Percentiles rank a stretch among this genome's conserved stretches.
Conservation (phyloP, 2,888 invertebrate species). For the Cerceris rybyensis region DNA sequence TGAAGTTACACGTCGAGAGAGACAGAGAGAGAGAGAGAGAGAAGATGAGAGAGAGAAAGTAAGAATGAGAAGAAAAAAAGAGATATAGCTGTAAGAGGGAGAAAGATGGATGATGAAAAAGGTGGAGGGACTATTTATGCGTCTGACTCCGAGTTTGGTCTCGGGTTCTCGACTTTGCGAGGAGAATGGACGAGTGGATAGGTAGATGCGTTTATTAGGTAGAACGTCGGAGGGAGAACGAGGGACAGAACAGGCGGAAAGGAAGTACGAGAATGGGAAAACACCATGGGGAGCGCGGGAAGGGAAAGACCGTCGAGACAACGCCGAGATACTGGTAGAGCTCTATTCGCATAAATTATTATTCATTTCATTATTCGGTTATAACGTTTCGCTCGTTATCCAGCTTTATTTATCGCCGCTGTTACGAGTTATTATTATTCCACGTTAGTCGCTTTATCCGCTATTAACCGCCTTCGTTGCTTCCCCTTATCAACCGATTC, state of each 20-base stretch:
- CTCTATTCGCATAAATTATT: constrained; percentile 27
- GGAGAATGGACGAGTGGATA: constrained; percentile 46
- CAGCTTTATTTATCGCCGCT: constrained; percentile 13
- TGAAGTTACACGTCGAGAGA: constrained; percentile 61
- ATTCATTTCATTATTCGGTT: constrained; percentile 18
- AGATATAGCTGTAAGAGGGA: too few species aligned
- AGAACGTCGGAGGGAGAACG: constrained; percentile 16
- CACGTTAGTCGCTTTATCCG: neutral
- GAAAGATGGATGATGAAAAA: constrained; percentile 12
- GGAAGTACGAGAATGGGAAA: neutral
- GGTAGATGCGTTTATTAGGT: constrained; percentile 63
- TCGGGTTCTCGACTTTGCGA: constrained; percentile 53
- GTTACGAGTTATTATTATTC: neutral
- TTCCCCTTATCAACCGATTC: neutral
- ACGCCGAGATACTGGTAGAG: neutral
- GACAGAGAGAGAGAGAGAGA: constrained; percentile 17
- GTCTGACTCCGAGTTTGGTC: constrained; percentile 61
- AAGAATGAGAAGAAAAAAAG: constrained; percentile 1
- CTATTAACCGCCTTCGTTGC: neutral
- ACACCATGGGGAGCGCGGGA: neutral
- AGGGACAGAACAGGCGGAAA: neutral
- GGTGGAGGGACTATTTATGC: constrained; percentile 62
- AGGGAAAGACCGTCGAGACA: constrained; percentile 9
- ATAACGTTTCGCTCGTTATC: constrained; percentile 25
- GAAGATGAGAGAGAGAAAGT: constrained; percentile 8